phyloP scores from a whole-genome alignment of 2,888 invertebrate species.

The Spatulosminthurus flaviceps region DNA sequence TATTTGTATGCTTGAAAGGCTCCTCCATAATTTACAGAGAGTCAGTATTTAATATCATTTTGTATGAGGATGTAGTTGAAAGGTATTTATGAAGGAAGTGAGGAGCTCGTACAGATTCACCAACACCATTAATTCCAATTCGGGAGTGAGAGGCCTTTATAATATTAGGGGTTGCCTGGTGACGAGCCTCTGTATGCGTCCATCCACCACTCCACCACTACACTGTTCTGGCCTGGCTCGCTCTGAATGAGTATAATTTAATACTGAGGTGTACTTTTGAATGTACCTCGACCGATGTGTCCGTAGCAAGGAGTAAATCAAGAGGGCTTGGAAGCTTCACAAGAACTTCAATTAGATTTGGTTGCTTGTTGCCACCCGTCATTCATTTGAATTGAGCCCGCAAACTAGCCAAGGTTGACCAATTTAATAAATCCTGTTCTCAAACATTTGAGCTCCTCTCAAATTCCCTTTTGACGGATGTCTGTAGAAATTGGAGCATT shows the following conservation, averaged over 20 bases:
- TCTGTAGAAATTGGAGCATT: slow-evolving; percentile 25
- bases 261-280: not conserved
- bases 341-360: slow-evolving; percentile 32
- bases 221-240: not conserved
- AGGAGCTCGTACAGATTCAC: slow-evolving; percentile 3
- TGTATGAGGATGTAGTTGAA: not conserved
- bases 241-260: too few relatives aligned
- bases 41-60: not conserved
- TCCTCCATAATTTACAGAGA: not conserved
- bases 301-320: slow-evolving; percentile 18
- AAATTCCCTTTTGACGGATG: not conserved
- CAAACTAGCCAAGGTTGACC: slow-evolving; percentile 39
- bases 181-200: not conserved
- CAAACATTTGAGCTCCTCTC: slow-evolving; percentile 30
- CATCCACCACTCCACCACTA: too few relatives aligned
- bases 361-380: slow-evolving; percentile 34
- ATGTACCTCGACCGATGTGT: not conserved
- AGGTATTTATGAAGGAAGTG: not conserved
- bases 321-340: slow-evolving; percentile 27
- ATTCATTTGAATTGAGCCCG: slow-evolving; percentile 45
- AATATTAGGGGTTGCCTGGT: slow-evolving; percentile 15
- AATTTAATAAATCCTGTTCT: slow-evolving; percentile 46
- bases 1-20: not conserved
- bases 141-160: slow-evolving; percentile 12
- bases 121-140: not conserved